A percentile compares a stretch with the other conserved stretches of the same genome.
Evolutionary conservation across 2,797 vertebrate species (phyloP).

Genomic region (Cercopithecus neglectus): DNA sequence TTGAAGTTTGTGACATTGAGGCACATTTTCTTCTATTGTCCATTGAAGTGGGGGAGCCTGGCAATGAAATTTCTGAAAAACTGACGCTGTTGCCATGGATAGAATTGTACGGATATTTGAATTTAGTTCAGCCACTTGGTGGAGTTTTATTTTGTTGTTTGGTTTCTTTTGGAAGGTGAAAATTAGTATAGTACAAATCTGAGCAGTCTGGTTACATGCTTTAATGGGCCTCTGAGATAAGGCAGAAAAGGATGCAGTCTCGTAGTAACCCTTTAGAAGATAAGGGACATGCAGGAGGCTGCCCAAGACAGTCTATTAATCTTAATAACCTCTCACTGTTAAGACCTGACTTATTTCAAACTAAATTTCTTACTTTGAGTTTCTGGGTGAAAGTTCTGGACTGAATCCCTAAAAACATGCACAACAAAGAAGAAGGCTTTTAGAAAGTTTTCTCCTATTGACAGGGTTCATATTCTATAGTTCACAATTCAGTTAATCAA

Average conservation of each 20-base stretch:
- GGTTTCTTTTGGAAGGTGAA: background rate
- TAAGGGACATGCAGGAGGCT: background rate
- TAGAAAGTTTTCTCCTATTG: background rate
- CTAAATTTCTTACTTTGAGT: background rate
- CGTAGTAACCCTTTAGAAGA: background rate
- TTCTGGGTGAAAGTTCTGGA: background rate
- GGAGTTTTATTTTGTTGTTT: slow-evolving; percentile 6
- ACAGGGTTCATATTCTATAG: background rate
- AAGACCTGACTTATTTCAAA: background rate
- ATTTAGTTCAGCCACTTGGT: background rate
- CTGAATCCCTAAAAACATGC: background rate
- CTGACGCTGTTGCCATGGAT: background rate
- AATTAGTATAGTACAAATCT: background rate
- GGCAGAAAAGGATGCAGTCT: background rate
- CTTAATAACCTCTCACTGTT: background rate
- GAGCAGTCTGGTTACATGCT: background rate
- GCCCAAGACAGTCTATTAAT: background rate
- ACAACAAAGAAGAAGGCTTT: background rate
- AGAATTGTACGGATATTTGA: background rate
- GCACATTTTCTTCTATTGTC: slow-evolving; percentile 1
- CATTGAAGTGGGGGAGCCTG: background rate
- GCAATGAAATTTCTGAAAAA: slow-evolving; percentile 9
- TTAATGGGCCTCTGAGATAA: background rate
- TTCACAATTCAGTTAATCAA: background rate
- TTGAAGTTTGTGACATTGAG: background rate